Evolutionary conservation across 2,888 invertebrate genomes (phyloP), one percentile per base, ranked within the genome.

Genomic region (Lathronympha strigana): DNA sequence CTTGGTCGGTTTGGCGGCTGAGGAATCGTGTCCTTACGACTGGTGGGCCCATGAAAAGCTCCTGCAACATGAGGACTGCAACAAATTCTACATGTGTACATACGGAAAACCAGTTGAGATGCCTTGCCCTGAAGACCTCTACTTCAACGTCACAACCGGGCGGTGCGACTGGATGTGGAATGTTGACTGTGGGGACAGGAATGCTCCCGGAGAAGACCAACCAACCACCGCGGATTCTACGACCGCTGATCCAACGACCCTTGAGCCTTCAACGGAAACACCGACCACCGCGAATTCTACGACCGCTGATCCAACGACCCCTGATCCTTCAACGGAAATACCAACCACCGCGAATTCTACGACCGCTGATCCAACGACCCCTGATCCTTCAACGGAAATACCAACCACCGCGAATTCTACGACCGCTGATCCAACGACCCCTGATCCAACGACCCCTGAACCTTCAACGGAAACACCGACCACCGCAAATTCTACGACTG

Each of bases 61-160:
- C 63, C 88, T 94, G 0, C 92, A 92, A 23, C 90, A 91, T 54
- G 88, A 84, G 0, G 88, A 93, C 60, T 95, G 95, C 76, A 86
- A 93, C 63, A 94, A 93, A 75, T 95, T 94, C 79, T 90, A 95
- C 61, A 94, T 94, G 75, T 95, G 95, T 76, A 94, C 95, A 81
- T 93, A 93, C 69, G 95, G 94, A 4, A 71, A 86, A 0, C 94
- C 93, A 0, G 80, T 94, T 1, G 94, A 93, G 72, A 92, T 93
- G 74, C 75, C 77, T 0, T 95, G 95, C 71, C 93, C 93, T 0
- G 72, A 79, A 0, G 92, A 91, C n/a, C 84, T 95, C 0, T 85
- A 92, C 51, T 95, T 95, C 81, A 93, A 94, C 62, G 80, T 92
- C 4, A 84, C 89, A n/a, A 88, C 78, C 13, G 79, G 78, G 77